These are phyloP conservation scores for Eudorcas thomsonii DNA, from an alignment of 2,113 vertebrate species.

Conservation along the genomic window DNA sequence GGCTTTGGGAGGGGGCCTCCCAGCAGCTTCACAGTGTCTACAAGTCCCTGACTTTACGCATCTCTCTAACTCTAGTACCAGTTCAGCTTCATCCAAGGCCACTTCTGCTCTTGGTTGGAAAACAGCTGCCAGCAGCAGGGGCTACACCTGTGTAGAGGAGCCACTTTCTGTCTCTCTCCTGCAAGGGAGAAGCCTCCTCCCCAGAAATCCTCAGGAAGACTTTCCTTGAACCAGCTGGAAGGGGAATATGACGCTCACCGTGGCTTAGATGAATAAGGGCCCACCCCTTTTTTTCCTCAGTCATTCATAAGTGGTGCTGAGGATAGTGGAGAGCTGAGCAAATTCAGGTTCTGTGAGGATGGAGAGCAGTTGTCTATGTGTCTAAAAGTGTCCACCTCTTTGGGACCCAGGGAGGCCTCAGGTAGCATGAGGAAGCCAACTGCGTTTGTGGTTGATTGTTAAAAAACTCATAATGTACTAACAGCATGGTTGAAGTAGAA, in stretches of 20 bases:
- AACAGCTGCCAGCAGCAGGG: neutral
- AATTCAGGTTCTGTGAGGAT: neutral
- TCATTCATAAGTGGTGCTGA: fast-evolving
- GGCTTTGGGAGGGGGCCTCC: neutral
- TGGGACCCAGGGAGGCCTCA: neutral
- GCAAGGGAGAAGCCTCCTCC: neutral
- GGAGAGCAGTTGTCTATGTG: neutral
- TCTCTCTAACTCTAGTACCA: neutral
- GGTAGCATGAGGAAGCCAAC: neutral
- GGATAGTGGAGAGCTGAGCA: neutral
- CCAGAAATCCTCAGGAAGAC: neutral
- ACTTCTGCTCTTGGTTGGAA: neutral
- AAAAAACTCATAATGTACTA: neutral
- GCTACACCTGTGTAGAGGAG: neutral
- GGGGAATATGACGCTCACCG: too few species aligned
- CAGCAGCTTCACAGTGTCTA: too few species aligned
- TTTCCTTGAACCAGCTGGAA: neutral
- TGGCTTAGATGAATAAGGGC: neutral
- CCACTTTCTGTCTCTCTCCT: neutral
- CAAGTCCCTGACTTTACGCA: neutral
- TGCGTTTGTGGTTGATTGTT: neutral
- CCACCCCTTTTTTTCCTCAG: neutral
- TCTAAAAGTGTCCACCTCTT: neutral
- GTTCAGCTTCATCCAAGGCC: neutral
- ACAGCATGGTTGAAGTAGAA: neutral